Evolutionary conservation across 2,113 vertebrate genomes (phyloP).

Genomic region (Heterochromis multidens): DNA sequence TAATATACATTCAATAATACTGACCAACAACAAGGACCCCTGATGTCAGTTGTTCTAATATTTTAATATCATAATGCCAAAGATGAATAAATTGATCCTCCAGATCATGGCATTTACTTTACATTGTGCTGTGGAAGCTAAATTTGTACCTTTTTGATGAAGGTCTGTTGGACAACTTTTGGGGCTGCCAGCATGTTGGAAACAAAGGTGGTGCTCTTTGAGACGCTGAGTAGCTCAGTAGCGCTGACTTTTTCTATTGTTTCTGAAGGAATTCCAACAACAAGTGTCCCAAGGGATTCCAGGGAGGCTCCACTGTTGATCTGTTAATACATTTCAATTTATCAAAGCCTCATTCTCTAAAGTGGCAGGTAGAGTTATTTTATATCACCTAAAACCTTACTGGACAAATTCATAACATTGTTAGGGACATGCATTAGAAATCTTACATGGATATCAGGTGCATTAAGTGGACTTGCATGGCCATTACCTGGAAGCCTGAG

Average conservation of each 20-base stretch:
- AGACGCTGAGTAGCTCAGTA: slow-evolving; percentile 18
- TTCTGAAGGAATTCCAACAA: slow-evolving; percentile 45
- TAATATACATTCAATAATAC: no score
- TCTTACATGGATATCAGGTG: not conserved
- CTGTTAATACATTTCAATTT: slow-evolving; percentile 27
- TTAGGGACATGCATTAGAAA: not conserved
- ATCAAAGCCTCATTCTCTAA: not conserved
- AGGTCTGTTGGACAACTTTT: slow-evolving; percentile 43
- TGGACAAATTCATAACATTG: not conserved
- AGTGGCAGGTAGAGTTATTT: not conserved
- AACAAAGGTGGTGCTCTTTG: slow-evolving; percentile 37
- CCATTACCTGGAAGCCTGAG: slow-evolving; percentile 33
- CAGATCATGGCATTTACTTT: not conserved
- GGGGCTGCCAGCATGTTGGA: slow-evolving; percentile 47
- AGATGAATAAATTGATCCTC: not conserved
- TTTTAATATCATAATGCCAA: not conserved
- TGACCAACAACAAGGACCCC: no score
- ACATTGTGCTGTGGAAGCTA: not conserved
- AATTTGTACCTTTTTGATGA: slow-evolving; percentile 43
- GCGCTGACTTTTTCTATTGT: slow-evolving; percentile 7
- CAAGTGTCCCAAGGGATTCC: slow-evolving; percentile 47
- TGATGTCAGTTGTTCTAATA: not conserved
- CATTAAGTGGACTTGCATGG: not conserved
- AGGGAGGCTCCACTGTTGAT: slow-evolving; percentile 29
- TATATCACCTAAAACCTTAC: not conserved